A percentile compares a stretch with the other conserved stretches of the same genome.
phyloP scores from a whole-genome alignment of 2,797 vertebrate species.

The Poliocrania exsul region DNA sequence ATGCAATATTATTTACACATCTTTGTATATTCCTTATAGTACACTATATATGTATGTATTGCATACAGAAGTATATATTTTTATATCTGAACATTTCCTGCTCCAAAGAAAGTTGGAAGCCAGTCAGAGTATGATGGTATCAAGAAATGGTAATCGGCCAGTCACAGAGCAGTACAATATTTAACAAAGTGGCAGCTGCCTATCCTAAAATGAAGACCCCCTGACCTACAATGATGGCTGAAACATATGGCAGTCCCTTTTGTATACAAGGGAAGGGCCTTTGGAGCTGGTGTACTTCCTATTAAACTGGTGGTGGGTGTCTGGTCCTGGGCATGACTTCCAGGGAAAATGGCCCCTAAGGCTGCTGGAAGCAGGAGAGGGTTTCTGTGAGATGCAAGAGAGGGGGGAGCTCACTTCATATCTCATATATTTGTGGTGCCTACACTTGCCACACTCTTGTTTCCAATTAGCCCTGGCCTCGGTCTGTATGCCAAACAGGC shows the following conservation, averaged over 20 bases:
- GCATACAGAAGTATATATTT: background rate
- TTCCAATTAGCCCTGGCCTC: background rate
- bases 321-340: background rate
- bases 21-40: background rate
- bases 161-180: background rate
- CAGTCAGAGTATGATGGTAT: background rate
- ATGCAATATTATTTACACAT: background rate
- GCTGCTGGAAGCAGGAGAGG: background rate
- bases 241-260: background rate
- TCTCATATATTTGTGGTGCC: rapidly evolving
- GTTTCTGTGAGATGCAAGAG: background rate
- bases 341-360: background rate
- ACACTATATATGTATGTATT: background rate
- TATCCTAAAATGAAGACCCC: background rate
- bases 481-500: rapidly evolving
- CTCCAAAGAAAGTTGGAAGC: background rate
- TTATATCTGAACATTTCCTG: background rate
- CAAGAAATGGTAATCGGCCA: background rate
- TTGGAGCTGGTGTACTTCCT: background rate
- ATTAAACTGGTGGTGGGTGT: background rate
- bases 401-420: rapidly evolving
- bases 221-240: background rate
- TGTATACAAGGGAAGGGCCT: background rate
- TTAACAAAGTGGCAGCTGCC: background rate
- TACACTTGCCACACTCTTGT: background rate